A percentile compares a stretch with the other conserved stretches of the same genome.
Evolutionary conservation across 2,797 vertebrate genomes (phyloP).

Genomic region (Loriculus beryllinus): DNA sequence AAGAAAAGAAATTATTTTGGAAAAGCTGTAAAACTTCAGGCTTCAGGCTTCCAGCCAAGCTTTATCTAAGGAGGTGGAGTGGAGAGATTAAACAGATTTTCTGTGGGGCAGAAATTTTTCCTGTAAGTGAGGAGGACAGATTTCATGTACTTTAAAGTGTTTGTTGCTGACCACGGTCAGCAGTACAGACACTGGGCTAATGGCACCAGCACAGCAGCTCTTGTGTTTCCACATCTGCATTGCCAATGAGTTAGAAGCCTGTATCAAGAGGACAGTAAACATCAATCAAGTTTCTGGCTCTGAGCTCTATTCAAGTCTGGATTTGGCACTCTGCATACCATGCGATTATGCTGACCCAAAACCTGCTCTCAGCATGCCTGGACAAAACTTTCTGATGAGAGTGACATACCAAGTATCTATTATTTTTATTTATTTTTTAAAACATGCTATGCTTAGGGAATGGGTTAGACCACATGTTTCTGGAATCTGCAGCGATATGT

Average conservation of each 20-base stretch:
- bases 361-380: not conserved
- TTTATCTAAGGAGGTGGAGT: conserved; percentile 9
- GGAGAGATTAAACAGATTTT: conserved; percentile 16
- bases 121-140: not conserved
- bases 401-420: not conserved
- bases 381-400: not conserved
- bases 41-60: conserved; percentile 17
- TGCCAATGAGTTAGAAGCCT: not conserved
- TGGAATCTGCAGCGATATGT: not conserved
- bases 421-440: not conserved
- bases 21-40: conserved; percentile 26
- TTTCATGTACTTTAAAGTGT: not conserved
- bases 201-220: not conserved
- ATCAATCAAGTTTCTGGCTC: not conserved
- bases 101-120: not conserved
- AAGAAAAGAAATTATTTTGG: conserved; percentile 24
- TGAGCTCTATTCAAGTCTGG: not conserved
- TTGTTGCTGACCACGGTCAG: not conserved
- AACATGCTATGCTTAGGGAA: not conserved
- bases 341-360: conserved; percentile 3
- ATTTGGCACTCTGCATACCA: not conserved
- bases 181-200: not conserved
- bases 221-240: not conserved
- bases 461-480: not conserved
- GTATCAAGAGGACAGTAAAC: not conserved